A percentile compares a stretch with the other conserved stretches of the same genome.
Evolutionary conservation across 2,888 invertebrate genomes (phyloP).

Genomic region (Lingula anatina): DNA sequence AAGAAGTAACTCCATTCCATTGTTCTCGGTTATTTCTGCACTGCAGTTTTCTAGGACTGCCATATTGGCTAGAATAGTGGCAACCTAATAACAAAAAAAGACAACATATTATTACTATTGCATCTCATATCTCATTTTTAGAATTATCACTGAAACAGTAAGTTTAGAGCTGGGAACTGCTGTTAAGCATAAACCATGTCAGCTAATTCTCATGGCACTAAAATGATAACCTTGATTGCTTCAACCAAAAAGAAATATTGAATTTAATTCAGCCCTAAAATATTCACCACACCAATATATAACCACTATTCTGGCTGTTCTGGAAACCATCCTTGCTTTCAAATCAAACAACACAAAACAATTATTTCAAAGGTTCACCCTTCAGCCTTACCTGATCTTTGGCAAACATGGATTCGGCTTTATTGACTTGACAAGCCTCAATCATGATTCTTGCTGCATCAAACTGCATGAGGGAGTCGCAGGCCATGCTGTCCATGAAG

Average conservation of each 20-base stretch:
- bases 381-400: constrained; percentile 70
- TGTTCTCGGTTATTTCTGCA: constrained; percentile 62
- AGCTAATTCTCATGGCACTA: too few relatives aligned
- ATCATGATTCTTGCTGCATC: constrained; percentile 62
- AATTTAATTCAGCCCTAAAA: too few relatives aligned
- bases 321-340: not conserved
- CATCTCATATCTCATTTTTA: too few relatives aligned
- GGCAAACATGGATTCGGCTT: constrained; percentile 69
- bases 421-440: constrained; percentile 56
- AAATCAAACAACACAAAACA: not conserved
- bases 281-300: too few relatives aligned
- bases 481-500: constrained; percentile 70
- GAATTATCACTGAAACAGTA: too few relatives aligned
- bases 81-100: constrained; percentile 63
- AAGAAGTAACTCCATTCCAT: constrained; percentile 67
- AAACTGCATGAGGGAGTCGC: constrained; percentile 55
- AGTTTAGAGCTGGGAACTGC: too few relatives aligned
- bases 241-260: too few relatives aligned
- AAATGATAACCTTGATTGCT: too few relatives aligned
- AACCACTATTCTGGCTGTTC: not conserved
- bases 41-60: constrained; percentile 65
- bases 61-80: constrained; percentile 82
- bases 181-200: too few relatives aligned
- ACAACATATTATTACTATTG: too few relatives aligned
- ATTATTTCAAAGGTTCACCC: too few relatives aligned